Conservation (phyloP, 1,140 invertebrate genomes). For the Drosophila tristis region DNA sequence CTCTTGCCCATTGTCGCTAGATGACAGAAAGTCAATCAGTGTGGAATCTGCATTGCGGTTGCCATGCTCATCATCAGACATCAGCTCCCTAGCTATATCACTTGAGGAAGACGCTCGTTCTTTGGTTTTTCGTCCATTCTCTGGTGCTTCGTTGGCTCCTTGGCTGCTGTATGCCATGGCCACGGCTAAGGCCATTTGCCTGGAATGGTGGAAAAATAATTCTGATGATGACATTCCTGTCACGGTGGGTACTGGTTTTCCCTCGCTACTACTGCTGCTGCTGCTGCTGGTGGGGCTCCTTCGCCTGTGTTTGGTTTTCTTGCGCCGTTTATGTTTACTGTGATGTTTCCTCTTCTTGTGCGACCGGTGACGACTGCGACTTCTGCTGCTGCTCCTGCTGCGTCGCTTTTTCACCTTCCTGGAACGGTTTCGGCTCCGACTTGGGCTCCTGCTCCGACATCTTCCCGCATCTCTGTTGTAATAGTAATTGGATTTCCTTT, state of each 20-base stretch:
- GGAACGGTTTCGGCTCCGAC: constrained; percentile 10
- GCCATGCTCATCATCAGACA: constrained; percentile 56
- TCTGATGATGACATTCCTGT: neutral
- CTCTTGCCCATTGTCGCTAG: constrained; percentile 26
- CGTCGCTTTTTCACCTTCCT: constrained; percentile 19
- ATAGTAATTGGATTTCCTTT: constrained; percentile 33
- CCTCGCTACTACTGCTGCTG: neutral
- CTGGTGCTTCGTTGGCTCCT: neutral
- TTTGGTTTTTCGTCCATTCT: neutral
- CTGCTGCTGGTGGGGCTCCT: constrained; percentile 6
- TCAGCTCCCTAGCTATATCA: constrained; percentile 62
- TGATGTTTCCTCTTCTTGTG: constrained; percentile 33
- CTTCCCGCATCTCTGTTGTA: constrained; percentile 15
- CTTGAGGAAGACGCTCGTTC: constrained; percentile 24
- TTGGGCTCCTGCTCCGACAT: neutral
- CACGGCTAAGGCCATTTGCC: constrained; percentile 55
- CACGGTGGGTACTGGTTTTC: neutral
- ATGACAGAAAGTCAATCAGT: constrained; percentile 21
- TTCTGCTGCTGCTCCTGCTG: constrained; percentile 13
- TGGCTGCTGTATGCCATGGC: constrained; percentile 58
- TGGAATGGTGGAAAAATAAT: constrained; percentile 42
- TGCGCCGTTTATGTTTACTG: constrained; percentile 39
- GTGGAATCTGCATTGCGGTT: neutral
- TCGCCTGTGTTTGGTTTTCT: constrained; percentile 20
- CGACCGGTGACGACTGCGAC: constrained; percentile 15